Percentiles rank a stretch among this genome's conserved stretches.
phyloP scores from a whole-genome alignment of 2,888 invertebrate genomes.

The Seladonia tumulorum region DNA sequence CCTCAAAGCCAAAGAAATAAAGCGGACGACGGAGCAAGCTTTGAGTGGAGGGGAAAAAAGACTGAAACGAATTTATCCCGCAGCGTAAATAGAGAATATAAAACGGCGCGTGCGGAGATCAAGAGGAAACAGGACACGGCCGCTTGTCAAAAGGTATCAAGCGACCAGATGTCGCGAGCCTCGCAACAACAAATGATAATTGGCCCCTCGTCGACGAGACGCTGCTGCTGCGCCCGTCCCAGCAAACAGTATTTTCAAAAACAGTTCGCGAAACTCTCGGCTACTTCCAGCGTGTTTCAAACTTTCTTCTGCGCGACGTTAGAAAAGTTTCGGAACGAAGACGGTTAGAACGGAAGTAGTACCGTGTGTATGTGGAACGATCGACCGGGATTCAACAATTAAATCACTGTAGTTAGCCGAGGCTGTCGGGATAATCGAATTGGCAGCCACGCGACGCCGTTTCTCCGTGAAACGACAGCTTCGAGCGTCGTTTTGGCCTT shows the following conservation, averaged over 20 bases:
- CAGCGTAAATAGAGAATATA: conserved; percentile 59
- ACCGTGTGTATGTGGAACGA: neutral
- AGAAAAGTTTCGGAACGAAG: neutral
- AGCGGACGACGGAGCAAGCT: conserved; percentile 39
- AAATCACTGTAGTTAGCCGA: conserved; percentile 18
- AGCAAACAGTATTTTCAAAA: neutral
- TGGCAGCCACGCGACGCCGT: conserved; percentile 28
- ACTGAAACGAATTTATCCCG: conserved; percentile 69
- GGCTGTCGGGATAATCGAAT: conserved; percentile 27
- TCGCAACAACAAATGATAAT: conserved; percentile 14
- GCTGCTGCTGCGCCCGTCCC: neutral
- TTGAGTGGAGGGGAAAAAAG: conserved; percentile 63
- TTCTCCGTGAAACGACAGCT: conserved; percentile 29
- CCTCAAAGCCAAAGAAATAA: conserved; percentile 47
- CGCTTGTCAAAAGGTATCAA: conserved; percentile 12
- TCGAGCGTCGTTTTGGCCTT: conserved; percentile 36
- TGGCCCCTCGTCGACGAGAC: neutral
- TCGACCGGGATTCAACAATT: conserved; percentile 3
- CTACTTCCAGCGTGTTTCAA: neutral
- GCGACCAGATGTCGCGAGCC: neutral
- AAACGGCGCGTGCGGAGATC: conserved; percentile 18
- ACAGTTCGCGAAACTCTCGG: neutral
- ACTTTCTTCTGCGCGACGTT: neutral
- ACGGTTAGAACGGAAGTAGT: neutral
- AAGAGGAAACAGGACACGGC: neutral